phyloP scores from a whole-genome alignment of 2,888 invertebrate species.

The Fissipunctia ypsillon region DNA sequence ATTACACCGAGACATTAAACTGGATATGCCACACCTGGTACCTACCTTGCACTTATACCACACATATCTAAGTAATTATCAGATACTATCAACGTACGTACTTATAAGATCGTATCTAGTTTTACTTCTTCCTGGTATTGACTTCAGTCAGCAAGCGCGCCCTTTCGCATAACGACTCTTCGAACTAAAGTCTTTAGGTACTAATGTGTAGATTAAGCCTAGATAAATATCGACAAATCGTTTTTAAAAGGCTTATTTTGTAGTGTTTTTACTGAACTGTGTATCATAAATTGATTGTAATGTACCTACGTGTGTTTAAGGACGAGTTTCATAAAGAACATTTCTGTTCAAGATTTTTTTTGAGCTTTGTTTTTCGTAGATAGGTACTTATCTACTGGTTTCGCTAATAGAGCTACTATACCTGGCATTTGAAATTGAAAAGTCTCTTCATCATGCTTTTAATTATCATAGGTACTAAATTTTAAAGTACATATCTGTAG shows the following conservation, averaged over 20 bases:
- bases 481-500: slow-evolving; percentile 42
- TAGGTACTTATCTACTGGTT: background rate
- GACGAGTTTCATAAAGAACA: background rate
- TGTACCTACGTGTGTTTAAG: too few species aligned
- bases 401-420: background rate
- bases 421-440: background rate
- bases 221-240: slow-evolving; percentile 9
- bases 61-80: slow-evolving; percentile 4
- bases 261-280: background rate
- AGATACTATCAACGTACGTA: slow-evolving; percentile 1
- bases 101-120: slow-evolving; percentile 30
- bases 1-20: slow-evolving; percentile 34
- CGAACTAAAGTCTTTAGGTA: background rate
- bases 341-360: background rate
- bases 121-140: slow-evolving; percentile 25
- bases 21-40: slow-evolving; percentile 46
- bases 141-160: background rate
- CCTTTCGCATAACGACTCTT: slow-evolving; percentile 11
- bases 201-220: background rate
- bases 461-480: slow-evolving; percentile 16
- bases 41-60: slow-evolving; percentile 24
- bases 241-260: slow-evolving; percentile 19
- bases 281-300: slow-evolving; percentile 1
- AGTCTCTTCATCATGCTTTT: slow-evolving; percentile 9
- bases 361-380: background rate